Conservation (phyloP, 2,113 vertebrate species). For the Tauraco erythrolophus region DNA sequence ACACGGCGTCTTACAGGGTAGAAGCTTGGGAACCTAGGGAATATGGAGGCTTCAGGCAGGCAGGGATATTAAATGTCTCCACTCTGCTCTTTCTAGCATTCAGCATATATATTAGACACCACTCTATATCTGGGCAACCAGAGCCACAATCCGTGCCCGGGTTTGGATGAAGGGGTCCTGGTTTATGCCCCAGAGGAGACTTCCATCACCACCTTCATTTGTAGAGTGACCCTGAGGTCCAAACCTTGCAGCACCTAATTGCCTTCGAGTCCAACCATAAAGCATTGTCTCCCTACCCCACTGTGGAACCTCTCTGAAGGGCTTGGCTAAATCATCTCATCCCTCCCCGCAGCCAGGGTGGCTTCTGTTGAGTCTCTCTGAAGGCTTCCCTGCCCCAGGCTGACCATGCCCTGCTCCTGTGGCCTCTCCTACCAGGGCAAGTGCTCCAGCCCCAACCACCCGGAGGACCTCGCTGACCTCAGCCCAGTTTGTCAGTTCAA, state of each 20-base stretch:
- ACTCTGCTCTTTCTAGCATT: neutral
- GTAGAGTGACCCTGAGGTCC: neutral
- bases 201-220: neutral
- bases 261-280: neutral
- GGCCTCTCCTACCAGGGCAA: neutral
- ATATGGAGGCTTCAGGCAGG: neutral
- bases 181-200: neutral
- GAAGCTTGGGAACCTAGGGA: neutral
- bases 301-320: neutral
- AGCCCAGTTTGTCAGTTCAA: neutral
- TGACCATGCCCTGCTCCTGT: neutral
- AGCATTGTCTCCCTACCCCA: too few species aligned
- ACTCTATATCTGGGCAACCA: neutral
- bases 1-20: neutral
- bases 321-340: neutral
- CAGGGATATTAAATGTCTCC: neutral
- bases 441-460: accelerated
- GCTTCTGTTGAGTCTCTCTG: neutral
- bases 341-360: neutral
- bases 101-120: neutral
- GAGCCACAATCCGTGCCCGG: neutral
- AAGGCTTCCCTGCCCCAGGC: neutral
- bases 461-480: neutral
- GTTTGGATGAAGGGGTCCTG: neutral
- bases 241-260: neutral